Conservation (phyloP, 1,140 invertebrate genomes). For the Anastrepha ludens region DNA sequence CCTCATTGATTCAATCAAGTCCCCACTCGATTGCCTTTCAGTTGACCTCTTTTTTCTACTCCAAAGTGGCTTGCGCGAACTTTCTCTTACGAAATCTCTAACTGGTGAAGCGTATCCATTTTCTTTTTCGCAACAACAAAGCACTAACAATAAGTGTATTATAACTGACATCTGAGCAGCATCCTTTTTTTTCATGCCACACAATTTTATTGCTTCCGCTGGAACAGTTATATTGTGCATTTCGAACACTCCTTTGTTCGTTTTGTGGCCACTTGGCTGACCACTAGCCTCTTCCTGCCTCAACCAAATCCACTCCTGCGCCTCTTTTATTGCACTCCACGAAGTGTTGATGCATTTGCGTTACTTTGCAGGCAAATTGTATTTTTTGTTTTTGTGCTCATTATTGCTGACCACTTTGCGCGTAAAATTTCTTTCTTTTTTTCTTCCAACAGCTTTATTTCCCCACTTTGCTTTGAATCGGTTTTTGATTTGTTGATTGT, state of each 20-base stretch:
- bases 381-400: neutral
- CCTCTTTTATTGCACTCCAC: neutral
- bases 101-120: too few relatives aligned
- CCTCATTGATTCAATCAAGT: too few relatives aligned
- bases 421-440: neutral
- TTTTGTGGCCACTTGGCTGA: neutral
- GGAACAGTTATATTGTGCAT: neutral
- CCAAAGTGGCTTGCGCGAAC: too few relatives aligned
- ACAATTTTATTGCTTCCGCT: neutral
- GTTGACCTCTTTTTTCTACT: too few relatives aligned
- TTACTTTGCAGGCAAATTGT: neutral
- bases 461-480: constrained; percentile 1
- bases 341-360: constrained; percentile 40
- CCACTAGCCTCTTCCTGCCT: constrained; percentile 45
- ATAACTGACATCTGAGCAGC: neutral
- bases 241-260: neutral
- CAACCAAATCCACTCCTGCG: neutral
- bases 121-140: too few relatives aligned
- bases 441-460: neutral
- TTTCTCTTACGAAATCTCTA: too few relatives aligned
- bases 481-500: neutral
- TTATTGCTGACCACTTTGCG: constrained; percentile 15
- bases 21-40: too few relatives aligned
- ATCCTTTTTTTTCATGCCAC: neutral
- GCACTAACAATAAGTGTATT: too few relatives aligned